Evolutionary conservation across 2,797 vertebrate genomes (phyloP).

Genomic region (Eurystomus glaucurus): DNA sequence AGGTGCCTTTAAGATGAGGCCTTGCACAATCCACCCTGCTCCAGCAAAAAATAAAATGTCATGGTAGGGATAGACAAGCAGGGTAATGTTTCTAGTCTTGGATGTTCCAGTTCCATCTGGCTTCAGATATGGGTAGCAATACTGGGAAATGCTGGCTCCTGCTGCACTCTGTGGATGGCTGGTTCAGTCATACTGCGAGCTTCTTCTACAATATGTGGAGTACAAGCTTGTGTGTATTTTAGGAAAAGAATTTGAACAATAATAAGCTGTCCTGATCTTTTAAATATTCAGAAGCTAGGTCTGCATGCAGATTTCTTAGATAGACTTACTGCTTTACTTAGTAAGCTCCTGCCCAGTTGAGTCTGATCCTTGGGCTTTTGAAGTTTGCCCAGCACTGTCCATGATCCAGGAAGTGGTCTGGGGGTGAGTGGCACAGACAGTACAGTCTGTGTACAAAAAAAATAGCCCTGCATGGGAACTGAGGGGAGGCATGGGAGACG

Average conservation of each 20-base stretch:
- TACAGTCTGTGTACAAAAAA: neutral
- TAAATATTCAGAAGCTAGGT: neutral
- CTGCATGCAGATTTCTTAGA: neutral
- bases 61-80: neutral
- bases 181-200: neutral
- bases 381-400: neutral
- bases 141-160: neutral
- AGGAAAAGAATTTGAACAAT: neutral
- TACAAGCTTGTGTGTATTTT: neutral
- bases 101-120: neutral
- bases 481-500: neutral
- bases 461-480: neutral
- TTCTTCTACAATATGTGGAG: neutral
- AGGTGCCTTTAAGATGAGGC: neutral
- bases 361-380: neutral
- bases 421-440: neutral
- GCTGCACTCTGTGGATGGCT: neutral
- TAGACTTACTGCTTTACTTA: neutral
- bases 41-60: neutral
- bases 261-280: neutral
- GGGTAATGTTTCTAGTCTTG: neutral
- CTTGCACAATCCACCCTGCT: neutral
- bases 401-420: neutral
- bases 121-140: neutral
- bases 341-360: neutral